Evolutionary conservation across 2,888 invertebrate genomes (phyloP), one percentile per base, ranked within the genome.

Genomic region (Neocrepidodera transversa): DNA sequence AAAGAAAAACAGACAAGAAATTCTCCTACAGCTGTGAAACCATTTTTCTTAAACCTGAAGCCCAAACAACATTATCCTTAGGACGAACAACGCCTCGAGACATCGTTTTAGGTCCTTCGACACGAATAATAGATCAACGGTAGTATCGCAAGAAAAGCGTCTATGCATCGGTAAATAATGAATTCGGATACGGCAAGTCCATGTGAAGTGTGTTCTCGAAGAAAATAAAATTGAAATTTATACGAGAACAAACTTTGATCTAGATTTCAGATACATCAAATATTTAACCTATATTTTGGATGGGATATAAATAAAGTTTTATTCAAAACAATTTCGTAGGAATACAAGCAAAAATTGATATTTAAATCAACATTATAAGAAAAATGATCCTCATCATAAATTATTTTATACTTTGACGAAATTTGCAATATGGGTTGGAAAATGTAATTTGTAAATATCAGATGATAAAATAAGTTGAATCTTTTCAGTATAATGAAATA

Each of bases 41-140:
- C 32, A 13, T 32, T 2, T 23, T 1, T 4, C 32, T 32, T 32
- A 38, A 16, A 38, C 17, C 17, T 17, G 16, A 17, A 38, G 17
- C 38, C 38, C 38, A 38, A 38, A 38, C 17, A 38, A 17, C 38
- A 17, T 38, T 38, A 38, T 38, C 38, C 17, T 38, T 38, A 8
- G 10, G 38, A 17, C 17, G 17, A 32, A 38, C 3, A 38, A 16
- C 38, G 38, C 1, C 17, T 38, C 2, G 7, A 38, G 10, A 17
- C 38, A 10, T 16, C 17, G 10, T 38, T 38, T 38, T 38, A 7
- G 16, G 38, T 38, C 38, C 38, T 38, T 38, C 13, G 17, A 38
- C 38, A 38, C 17, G 38, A 38, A 38, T 38, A 38, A 38, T 38
- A 38, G 38, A 38, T 38, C 38, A 47, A 47, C 30, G n/a, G 17